Evolutionary conservation across 2,797 vertebrate species (phyloP), one percentile per base, ranked within the genome.

Genomic region (Onychomys torridus): DNA sequence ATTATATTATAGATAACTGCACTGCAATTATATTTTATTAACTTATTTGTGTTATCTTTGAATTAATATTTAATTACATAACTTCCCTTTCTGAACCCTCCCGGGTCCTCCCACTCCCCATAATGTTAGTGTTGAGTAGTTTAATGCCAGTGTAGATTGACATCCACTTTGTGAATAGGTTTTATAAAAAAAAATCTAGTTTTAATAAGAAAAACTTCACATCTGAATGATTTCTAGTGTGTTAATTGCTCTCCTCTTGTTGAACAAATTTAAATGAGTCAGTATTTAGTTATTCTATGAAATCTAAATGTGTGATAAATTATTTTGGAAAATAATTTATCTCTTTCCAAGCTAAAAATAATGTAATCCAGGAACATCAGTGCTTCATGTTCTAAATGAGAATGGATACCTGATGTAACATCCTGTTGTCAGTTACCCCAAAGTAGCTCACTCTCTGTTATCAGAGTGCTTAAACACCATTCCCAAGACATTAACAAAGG

Each of bases 401-500:
- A 23, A 75, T 90, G 88, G 1, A 1, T 61, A 76, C 40, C 5
- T 97, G 94, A 94, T 77, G 96, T 81, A 97, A 63, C 19, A 94
- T 11, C 89, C 96, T 32, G 95, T 97, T 61, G 29, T 95, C 95
- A 95, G 37, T 34, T 98, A 29, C 82, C 97, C 71, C 97, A 79
- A 98, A 98, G 88, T 46, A 97, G 84, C 86, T 97, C 63, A 92
- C 88, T 93, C 49, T 86, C 89, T 95, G 29, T 94, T 97, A 65
- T 85, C 86, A 97, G 91, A 93, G 43, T 97, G 97, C 79, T 96
- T 93, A 92, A 78, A 61, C 13, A 97, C 13, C 17, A 96, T 97
- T 90, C 95, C 75, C 5, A 93, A 89, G 32, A 94, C 95, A 95
- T 43, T 94, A 40, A 91, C n/a, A 43, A 75, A 75, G 76, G 7